phyloP scores from a whole-genome alignment of 2,797 vertebrate species.

The Sphenopsis melanotis region DNA sequence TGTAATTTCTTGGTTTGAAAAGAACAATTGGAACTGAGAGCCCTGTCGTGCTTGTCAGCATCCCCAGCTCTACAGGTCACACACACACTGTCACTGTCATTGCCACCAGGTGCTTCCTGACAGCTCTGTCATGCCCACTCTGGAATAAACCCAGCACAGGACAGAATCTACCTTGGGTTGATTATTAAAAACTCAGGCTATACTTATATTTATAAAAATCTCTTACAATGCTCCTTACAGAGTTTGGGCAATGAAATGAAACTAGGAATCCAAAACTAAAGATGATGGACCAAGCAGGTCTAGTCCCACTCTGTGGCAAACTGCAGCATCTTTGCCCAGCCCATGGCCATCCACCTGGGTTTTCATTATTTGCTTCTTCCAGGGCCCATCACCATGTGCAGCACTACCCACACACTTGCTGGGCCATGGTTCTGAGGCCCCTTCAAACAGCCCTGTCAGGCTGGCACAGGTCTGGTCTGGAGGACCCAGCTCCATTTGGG shows the following conservation, averaged over 20 bases:
- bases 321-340: background rate
- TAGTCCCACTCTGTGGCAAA: background rate
- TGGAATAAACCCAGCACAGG: background rate
- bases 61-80: background rate
- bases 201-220: background rate
- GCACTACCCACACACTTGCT: background rate
- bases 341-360: background rate
- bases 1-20: slow-evolving; percentile 28
- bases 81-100: fast-evolving
- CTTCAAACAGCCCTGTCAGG: background rate
- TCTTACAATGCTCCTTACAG: background rate
- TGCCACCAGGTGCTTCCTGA: fast-evolving
- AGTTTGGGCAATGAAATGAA: background rate
- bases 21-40: background rate
- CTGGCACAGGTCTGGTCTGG: background rate
- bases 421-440: background rate
- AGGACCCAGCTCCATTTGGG: background rate
- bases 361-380: background rate
- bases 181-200: background rate
- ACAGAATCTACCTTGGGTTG: background rate
- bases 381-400: background rate
- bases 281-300: background rate
- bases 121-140: fast-evolving
- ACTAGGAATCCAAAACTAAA: background rate
- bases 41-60: background rate